Evolutionary conservation across 1,140 invertebrate species (phyloP).

Genomic region (Zophobas atratus): DNA sequence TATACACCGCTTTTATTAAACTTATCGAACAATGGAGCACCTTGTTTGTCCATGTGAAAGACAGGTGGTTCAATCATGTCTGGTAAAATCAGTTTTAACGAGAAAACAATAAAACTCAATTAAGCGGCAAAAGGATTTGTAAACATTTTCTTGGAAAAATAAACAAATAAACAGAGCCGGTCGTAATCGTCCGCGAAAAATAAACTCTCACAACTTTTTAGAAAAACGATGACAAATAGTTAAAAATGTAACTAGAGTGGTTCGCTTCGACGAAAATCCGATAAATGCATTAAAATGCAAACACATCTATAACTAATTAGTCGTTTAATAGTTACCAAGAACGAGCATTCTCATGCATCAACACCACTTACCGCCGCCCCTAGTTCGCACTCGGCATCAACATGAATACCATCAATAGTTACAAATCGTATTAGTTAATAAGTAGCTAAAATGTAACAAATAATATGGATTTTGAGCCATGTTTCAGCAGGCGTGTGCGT

Average conservation of each 20-base stretch:
- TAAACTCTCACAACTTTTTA: constrained; percentile 2
- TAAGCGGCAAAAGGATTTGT: constrained; percentile 4
- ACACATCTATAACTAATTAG: neutral
- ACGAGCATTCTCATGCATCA: neutral
- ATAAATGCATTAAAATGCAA: constrained; percentile 37
- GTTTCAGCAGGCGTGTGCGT: constrained; percentile 44
- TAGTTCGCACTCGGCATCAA: neutral
- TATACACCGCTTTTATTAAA: constrained; percentile 7
- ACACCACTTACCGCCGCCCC: constrained; percentile 2
- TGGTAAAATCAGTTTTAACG: no score
- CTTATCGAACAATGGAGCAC: constrained; percentile 1
- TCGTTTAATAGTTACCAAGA: neutral
- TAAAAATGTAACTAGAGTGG: constrained; percentile 3
- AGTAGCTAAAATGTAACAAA: constrained; percentile 41
- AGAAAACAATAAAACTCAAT: neutral
- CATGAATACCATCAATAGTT: constrained; percentile 1
- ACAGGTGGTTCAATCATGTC: neutral
- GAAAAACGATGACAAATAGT: neutral
- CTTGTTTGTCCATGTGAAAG: neutral
- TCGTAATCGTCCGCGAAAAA: constrained; percentile 7
- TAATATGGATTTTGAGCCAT: constrained; percentile 48
- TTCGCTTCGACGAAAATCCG: constrained; percentile 18
- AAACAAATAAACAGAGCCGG: constrained; percentile 1
- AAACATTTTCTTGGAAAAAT: constrained; percentile 15
- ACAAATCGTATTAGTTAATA: constrained; percentile 19